phyloP scores from a whole-genome alignment of 2,113 vertebrate genomes.

The Lagopus muta region DNA sequence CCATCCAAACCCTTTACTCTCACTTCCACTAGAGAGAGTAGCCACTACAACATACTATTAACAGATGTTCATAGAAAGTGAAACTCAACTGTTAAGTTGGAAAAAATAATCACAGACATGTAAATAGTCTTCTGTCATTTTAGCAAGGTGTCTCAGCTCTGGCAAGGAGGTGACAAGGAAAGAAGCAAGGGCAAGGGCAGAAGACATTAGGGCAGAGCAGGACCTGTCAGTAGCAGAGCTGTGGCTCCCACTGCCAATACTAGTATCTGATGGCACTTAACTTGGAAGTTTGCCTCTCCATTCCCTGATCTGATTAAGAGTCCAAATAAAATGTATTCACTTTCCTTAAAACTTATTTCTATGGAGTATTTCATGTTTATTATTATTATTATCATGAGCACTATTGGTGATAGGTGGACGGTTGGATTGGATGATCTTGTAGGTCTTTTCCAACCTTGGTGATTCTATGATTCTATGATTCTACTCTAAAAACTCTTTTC shows the following conservation, averaged over 20 bases:
- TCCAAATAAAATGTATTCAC: not conserved
- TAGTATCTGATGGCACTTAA: not conserved
- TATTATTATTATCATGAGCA: no score
- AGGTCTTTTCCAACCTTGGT: no score
- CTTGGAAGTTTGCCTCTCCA: not conserved
- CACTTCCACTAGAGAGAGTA: not conserved
- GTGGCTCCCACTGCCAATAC: not conserved
- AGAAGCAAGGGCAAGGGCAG: not conserved
- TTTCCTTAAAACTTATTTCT: conserved; percentile 22
- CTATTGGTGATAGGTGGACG: no score
- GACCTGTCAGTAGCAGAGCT: not conserved
- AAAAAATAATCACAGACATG: not conserved
- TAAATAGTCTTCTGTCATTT: not conserved
- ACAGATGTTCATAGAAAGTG: not conserved
- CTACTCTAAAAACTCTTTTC: not conserved
- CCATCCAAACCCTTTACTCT: not conserved
- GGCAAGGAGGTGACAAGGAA: not conserved
- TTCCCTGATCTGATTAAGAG: not conserved
- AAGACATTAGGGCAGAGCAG: rapidly evolving
- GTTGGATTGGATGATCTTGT: no score
- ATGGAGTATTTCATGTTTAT: not conserved
- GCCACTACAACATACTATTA: not conserved
- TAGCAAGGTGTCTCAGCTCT: not conserved
- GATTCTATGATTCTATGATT: no score
- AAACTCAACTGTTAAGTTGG: not conserved